Conservation (phyloP, 1,140 invertebrate species). For the Nomia melanderi region DNA sequence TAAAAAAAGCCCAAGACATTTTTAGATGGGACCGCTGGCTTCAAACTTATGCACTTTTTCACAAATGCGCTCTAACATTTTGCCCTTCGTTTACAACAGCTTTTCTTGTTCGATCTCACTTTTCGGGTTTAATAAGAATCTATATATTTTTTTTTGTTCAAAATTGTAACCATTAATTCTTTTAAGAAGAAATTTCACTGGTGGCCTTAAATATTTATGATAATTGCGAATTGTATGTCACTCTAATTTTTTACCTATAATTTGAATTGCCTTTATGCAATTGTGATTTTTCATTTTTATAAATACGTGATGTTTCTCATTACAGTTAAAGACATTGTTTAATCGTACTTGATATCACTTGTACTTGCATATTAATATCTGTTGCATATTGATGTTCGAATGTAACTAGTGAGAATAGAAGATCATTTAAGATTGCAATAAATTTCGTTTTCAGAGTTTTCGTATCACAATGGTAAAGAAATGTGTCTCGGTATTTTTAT, state of each 20-base stretch:
- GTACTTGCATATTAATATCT: neutral
- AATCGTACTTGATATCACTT: neutral
- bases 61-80: neutral
- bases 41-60: neutral
- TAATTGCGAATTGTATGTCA: no score
- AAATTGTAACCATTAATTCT: no score
- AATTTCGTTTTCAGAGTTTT: neutral
- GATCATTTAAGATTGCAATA: neutral
- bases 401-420: neutral
- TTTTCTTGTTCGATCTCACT: no score
- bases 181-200: no score
- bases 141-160: no score
- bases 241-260: no score
- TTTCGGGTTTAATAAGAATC: no score
- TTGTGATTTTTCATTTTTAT: no score
- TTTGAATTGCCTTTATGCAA: no score
- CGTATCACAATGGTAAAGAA: constrained; percentile 14
- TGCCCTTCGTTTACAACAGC: neutral
- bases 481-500: constrained; percentile 36
- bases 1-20: constrained; percentile 2
- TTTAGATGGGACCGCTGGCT: constrained; percentile 2
- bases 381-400: neutral
- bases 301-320: neutral
- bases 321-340: neutral
- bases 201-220: no score